Evolutionary conservation across 1,140 invertebrate genomes (phyloP), one percentile per base, ranked within the genome.

Genomic region (Zaprionus vittiger): DNA sequence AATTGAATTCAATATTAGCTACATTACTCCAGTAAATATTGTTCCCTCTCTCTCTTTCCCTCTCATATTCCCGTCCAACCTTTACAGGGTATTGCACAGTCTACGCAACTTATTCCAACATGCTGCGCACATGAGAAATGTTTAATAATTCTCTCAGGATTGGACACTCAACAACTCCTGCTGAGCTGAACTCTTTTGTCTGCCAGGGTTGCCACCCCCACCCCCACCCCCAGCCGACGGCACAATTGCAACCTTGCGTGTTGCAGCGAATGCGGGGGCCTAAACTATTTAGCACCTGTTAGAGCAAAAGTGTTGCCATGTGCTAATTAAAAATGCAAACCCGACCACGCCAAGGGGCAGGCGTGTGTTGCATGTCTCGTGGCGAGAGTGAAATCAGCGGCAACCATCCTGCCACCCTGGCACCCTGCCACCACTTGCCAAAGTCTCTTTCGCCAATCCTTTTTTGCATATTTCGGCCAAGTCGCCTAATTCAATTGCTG

Each of bases 281-380:
- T 72, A 52, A 65, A 64, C 84, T 84, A 90, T 79, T 89, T 89
- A 90, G 56, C 84, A 89, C 84, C 84, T 89, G 84, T 89, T 69
- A 89, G 79, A 89, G 87, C 68, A 84, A 72, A 79, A 87, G 78
- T 90, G 81, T 83, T 71, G 61, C 61, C 71, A 68, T 71, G 70
- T 60, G 76, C 56, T 80, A 80, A 80, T 80, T 80, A 80, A 77
- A 80, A 80, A 78, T 80, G 69, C 78, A 80, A 52, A 31, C 26
- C 41, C 49, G 54, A 67, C 76, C 84, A 83, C 80, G 80, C 83
- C 80, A 77, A 77, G 74, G 15, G n/a, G 64, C 64, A 54, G 20
- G 41, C 34, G 44, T 28, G 22, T 63, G 55, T 89, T 73, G 79
- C 81, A 81, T 81, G 81, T 65, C 69, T 73, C 38, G 62, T 15